phyloP scores from a whole-genome alignment of 1,140 invertebrate genomes.

The Nasonia vitripennis region DNA sequence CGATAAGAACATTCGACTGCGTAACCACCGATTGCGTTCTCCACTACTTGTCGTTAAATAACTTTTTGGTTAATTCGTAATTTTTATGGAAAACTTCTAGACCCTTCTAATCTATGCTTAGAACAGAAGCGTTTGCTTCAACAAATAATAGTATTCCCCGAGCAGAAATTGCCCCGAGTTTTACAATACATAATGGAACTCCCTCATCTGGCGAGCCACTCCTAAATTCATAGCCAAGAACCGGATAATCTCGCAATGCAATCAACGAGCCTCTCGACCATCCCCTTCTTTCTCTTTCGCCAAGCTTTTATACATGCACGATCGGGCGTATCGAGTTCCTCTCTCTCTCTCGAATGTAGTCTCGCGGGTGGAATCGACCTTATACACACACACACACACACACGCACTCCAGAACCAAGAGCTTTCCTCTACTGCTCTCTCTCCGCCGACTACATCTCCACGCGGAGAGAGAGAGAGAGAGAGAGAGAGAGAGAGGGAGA shows the following conservation, averaged over 20 bases:
- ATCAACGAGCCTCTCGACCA: neutral
- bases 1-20: neutral
- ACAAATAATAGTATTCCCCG: neutral
- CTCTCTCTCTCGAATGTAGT: neutral
- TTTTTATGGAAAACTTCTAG: too few relatives aligned
- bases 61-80: too few relatives aligned
- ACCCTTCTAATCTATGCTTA: too few relatives aligned
- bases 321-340: neutral
- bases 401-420: neutral
- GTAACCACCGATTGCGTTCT: too few relatives aligned
- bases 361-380: neutral
- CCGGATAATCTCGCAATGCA: neutral
- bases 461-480: neutral
- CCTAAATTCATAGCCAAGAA: neutral
- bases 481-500: neutral
- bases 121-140: too few relatives aligned
- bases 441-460: neutral
- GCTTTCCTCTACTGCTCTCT: neutral
- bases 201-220: neutral
- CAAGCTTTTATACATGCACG: constrained; percentile 3
- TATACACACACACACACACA: neutral
- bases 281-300: neutral
- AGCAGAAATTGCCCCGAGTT: neutral
- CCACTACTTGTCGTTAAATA: too few relatives aligned
- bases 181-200: neutral